Evolutionary conservation across 2,888 invertebrate species (phyloP).

Genomic region (Lumbricus terrestris): DNA sequence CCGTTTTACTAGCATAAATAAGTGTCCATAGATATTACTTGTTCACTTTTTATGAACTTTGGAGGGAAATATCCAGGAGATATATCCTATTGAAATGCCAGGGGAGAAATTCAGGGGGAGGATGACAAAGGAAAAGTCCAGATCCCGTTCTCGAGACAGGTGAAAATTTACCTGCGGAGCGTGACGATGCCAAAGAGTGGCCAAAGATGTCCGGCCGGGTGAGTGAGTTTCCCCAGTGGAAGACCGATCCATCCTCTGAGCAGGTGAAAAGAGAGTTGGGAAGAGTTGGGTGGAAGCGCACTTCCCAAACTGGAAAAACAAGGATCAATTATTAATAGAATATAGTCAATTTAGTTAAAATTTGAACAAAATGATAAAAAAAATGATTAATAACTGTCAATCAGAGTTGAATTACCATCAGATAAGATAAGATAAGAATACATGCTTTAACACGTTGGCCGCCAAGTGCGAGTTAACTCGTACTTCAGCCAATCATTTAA

Average conservation of each 20-base stretch:
- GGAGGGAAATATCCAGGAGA: too few species aligned
- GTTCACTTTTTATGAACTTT: too few species aligned
- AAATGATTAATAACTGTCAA: neutral
- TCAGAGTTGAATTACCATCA: neutral
- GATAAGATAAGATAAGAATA: too few species aligned
- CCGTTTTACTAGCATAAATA: too few species aligned
- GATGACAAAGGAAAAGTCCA: too few species aligned
- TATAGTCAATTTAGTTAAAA: neutral
- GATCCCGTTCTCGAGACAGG: too few species aligned
- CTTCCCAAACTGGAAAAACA: constrained; percentile 70
- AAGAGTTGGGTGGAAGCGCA: constrained; percentile 80
- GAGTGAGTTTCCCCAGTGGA: constrained; percentile 73
- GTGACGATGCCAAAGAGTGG: neutral
- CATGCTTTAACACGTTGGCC: too few species aligned
- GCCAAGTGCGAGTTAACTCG: too few species aligned
- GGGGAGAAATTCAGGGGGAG: too few species aligned
- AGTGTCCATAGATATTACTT: too few species aligned
- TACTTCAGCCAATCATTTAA: too few species aligned
- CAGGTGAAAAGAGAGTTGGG: constrained; percentile 82
- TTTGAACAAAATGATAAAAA: neutral
- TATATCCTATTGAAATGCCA: too few species aligned
- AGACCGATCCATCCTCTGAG: constrained; percentile 78
- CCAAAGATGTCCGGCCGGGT: neutral
- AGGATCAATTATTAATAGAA: neutral
- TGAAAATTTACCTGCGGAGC: neutral